phyloP scores from a whole-genome alignment of 2,888 invertebrate genomes.

The Helobdella robusta region DNA sequence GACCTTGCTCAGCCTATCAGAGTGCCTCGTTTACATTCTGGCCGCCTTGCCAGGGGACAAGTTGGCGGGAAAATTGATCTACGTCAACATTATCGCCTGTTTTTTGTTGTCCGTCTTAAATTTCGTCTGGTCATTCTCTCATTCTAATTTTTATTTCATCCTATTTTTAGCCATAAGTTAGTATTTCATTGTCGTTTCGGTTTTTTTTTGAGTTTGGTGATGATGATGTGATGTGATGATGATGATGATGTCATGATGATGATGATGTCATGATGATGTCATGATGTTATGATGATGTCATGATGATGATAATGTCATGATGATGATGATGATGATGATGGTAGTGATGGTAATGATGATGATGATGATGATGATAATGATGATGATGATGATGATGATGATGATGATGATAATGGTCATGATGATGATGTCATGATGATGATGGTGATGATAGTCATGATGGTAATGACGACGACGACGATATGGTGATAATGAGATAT shows the following conservation, averaged over 20 bases:
- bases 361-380: slow-evolving; percentile 26
- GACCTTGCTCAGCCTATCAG: slow-evolving; percentile 37
- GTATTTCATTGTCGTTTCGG: too few relatives aligned
- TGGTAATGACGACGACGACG: too few relatives aligned
- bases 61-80: slow-evolving; percentile 36
- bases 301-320: neutral
- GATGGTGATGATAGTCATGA: too few relatives aligned
- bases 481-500: too few relatives aligned
- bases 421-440: too few relatives aligned
- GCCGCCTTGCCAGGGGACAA: slow-evolving; percentile 37
- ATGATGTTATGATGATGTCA: slow-evolving; percentile 2
- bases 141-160: slow-evolving; percentile 35
- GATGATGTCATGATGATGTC: neutral
- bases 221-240: neutral
- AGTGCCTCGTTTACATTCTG: slow-evolving; percentile 37
- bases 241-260: neutral
- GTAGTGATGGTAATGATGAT: slow-evolving; percentile 12
- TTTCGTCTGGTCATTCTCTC: slow-evolving; percentile 37
- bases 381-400: slow-evolving; percentile 26
- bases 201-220: neutral
- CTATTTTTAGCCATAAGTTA: slow-evolving; percentile 18
- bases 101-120: slow-evolving; percentile 35
- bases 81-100: slow-evolving; percentile 34
- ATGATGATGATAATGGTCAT: too few relatives aligned
- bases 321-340: neutral